These are phyloP conservation scores for Hoplostethus mediterraneus DNA, from an alignment of 2,797 vertebrate genomes.

Conservation along the genomic window DNA sequence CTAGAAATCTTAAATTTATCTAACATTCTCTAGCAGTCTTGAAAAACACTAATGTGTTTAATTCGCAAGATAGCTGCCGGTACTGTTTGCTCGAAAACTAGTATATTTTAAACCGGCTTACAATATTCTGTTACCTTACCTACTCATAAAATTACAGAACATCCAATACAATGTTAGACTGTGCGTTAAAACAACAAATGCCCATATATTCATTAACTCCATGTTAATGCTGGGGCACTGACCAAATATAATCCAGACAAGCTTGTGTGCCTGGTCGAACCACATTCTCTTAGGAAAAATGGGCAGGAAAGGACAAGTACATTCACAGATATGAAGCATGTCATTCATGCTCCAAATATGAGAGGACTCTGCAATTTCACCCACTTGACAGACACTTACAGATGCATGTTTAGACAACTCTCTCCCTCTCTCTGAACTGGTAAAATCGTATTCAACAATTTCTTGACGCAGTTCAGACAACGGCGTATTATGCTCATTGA, in stretches of 20 bases:
- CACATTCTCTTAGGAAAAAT: conserved; percentile 7
- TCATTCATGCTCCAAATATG: conserved; percentile 59
- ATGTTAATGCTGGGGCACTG: neutral
- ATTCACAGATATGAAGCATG: conserved; percentile 37
- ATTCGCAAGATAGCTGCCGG: neutral
- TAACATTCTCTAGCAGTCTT: neutral
- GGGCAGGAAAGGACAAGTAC: conserved; percentile 17
- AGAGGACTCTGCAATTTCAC: conserved; percentile 38
- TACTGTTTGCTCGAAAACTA: neutral
- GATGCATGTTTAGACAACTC: conserved; percentile 58
- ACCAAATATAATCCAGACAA: neutral
- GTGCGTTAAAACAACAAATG: conserved; percentile 5
- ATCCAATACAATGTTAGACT: neutral
- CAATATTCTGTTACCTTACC: neutral
- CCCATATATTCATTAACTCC: neutral
- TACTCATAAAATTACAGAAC: neutral
- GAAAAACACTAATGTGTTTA: neutral
- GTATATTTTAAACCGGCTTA: neutral
- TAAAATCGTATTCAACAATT: conserved; percentile 48
- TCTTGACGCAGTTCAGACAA: conserved; percentile 34
- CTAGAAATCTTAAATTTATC: neutral
- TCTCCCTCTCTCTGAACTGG: conserved; percentile 1
- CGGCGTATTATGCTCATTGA: conserved; percentile 2
- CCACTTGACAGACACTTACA: conserved; percentile 23
- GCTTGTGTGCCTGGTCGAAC: neutral